Evolutionary conservation across 2,888 invertebrate species (phyloP).

Genomic region (Agonum fuliginosum): DNA sequence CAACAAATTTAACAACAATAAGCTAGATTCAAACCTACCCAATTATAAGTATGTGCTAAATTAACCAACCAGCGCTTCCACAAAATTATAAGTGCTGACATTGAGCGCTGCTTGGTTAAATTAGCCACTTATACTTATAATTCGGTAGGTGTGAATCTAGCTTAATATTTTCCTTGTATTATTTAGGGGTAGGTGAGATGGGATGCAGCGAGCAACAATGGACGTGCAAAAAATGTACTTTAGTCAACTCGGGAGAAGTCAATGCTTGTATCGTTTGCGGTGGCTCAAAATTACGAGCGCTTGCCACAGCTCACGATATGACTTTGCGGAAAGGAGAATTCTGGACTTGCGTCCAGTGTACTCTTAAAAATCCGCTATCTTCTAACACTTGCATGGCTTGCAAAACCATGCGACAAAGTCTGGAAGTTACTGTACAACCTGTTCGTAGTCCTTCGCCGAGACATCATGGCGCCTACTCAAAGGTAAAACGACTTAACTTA

Average conservation of each 20-base stretch:
- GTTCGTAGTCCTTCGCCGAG: conserved; percentile 75
- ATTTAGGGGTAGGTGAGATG: conserved; percentile 25
- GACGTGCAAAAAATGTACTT: conserved; percentile 92
- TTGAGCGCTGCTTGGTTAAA: no score
- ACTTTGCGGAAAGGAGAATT: conserved; percentile 83
- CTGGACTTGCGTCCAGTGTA: conserved; percentile 88
- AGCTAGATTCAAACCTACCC: neutral
- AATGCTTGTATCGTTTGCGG: conserved; percentile 91
- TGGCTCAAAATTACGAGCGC: conserved; percentile 85
- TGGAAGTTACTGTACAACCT: conserved; percentile 70
- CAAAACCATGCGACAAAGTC: conserved; percentile 77
- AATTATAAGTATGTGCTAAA: no score
- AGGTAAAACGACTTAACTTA: conserved; percentile 22
- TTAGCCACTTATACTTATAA: no score
- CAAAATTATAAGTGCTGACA: no score
- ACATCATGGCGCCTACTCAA: conserved; percentile 68
- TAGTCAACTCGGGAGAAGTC: conserved; percentile 84
- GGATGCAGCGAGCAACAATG: conserved; percentile 80
- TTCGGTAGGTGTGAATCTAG: no score
- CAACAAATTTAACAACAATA: neutral
- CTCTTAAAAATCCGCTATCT: conserved; percentile 85
- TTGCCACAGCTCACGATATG: conserved; percentile 79
- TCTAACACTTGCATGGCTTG: conserved; percentile 84
- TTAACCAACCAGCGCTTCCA: no score
- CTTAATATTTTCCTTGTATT: neutral